These are phyloP conservation scores for Eristalis arbustorum DNA, from an alignment of 2,888 invertebrate genomes.

Conservation along the genomic window DNA sequence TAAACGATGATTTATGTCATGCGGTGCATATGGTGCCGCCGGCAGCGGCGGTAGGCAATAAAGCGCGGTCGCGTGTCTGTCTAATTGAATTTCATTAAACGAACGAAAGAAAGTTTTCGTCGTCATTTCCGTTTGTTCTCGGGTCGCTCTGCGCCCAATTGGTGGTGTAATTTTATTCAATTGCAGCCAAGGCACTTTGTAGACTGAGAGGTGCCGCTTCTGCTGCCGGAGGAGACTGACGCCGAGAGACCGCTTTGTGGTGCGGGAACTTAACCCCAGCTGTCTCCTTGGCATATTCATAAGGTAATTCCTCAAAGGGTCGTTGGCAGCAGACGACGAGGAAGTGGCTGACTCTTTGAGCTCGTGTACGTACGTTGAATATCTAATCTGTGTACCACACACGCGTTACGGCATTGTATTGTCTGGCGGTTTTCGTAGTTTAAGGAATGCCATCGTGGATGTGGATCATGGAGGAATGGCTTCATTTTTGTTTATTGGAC, in stretches of 20 bases:
- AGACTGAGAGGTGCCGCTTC: background rate
- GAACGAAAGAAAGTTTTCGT: slow-evolving; percentile 17
- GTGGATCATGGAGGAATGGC: background rate
- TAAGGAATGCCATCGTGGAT: background rate
- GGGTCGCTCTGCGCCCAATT: background rate
- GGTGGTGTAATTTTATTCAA: slow-evolving; percentile 15
- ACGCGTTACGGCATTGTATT: background rate
- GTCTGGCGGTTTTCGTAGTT: background rate
- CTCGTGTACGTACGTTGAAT: background rate
- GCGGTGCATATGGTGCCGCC: slow-evolving; percentile 32
- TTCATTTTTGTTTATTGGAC: background rate
- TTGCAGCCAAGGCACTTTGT: background rate
- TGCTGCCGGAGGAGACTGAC: background rate
- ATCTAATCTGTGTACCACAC: background rate
- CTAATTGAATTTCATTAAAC: slow-evolving; percentile 46
- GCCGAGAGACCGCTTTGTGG: background rate
- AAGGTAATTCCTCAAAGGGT: background rate
- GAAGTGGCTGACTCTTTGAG: background rate
- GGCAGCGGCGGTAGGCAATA: slow-evolving; percentile 4
- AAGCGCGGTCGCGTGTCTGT: slow-evolving; percentile 42
- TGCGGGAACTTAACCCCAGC: background rate
- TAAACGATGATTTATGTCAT: slow-evolving; percentile 49
- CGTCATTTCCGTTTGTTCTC: slow-evolving; percentile 3
- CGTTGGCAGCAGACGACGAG: background rate
- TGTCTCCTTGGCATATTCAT: background rate